Percentiles rank a stretch among this genome's conserved stretches.
Evolutionary conservation across 2,113 vertebrate genomes (phyloP).

Genomic region (Ivindomyrus marchei): DNA sequence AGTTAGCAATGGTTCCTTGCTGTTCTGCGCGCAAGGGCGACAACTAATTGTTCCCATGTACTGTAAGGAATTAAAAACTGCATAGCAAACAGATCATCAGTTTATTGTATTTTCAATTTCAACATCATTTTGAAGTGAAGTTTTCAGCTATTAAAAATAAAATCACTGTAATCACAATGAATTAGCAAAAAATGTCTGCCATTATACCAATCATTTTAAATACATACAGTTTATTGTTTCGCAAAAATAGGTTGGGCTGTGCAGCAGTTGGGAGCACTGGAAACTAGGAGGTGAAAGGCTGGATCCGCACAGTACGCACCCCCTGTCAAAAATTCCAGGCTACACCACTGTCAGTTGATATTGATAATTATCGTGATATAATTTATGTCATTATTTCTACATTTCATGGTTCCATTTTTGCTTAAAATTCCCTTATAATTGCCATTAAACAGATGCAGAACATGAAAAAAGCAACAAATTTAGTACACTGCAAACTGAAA

Average conservation of each 20-base stretch:
- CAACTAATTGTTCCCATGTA: background rate
- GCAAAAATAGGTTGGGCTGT: background rate
- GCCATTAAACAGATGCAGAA: background rate
- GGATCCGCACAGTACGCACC: background rate
- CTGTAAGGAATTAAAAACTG: background rate
- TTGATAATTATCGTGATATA: background rate
- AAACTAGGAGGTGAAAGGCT: background rate
- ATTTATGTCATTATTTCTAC: background rate
- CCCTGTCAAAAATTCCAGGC: background rate
- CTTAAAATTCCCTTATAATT: background rate
- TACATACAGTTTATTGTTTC: background rate
- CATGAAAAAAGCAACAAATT: background rate
- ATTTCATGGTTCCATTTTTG: background rate
- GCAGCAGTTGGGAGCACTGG: background rate
- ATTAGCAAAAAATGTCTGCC: background rate
- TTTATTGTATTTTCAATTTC: background rate
- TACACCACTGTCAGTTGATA: background rate
- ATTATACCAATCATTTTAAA: background rate
- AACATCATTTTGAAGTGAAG: background rate
- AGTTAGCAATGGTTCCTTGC: background rate
- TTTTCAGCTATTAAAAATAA: background rate
- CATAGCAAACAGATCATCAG: background rate
- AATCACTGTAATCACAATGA: background rate
- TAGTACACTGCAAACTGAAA: background rate
- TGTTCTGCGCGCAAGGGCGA: background rate